Percentiles rank a stretch among this genome's conserved stretches.
These are phyloP conservation scores for Holcopasites calliopsidis DNA, from an alignment of 1,140 invertebrate genomes.

Conservation along the genomic window DNA sequence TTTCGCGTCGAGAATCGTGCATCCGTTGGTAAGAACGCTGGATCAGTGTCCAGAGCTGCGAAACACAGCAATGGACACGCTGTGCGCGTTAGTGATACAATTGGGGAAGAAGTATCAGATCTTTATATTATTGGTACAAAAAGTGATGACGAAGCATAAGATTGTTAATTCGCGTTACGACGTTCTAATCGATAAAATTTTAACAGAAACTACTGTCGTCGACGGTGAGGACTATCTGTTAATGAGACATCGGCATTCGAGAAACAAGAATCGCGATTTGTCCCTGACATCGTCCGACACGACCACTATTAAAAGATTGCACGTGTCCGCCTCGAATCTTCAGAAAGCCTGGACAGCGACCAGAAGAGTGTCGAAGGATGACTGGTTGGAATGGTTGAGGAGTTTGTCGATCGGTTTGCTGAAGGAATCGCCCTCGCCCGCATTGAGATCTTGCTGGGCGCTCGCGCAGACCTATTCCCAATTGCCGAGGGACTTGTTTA, in stretches of 20 bases:
- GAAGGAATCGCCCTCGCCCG: constrained; percentile 97
- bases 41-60: constrained; percentile 91
- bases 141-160: constrained; percentile 90
- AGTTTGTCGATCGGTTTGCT: constrained; percentile 95
- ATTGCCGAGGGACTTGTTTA: constrained; percentile 96
- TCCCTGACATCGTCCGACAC: constrained; percentile 83
- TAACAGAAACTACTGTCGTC: constrained; percentile 84
- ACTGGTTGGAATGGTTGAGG: constrained; percentile 98
- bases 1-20: constrained; percentile 94
- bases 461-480: constrained; percentile 97
- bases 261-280: constrained; percentile 82
- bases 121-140: constrained; percentile 95
- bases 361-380: constrained; percentile 95
- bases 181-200: constrained; percentile 84
- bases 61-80: constrained; percentile 92
- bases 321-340: constrained; percentile 90
- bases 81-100: constrained; percentile 93
- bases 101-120: constrained; percentile 94
- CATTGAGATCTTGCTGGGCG: constrained; percentile 93
- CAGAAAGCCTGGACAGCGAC: constrained; percentile 95
- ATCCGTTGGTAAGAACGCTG: constrained; percentile 92
- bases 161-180: constrained; percentile 92
- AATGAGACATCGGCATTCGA: constrained; percentile 79
- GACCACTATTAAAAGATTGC: constrained; percentile 88
- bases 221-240: constrained; percentile 84